These are phyloP conservation scores for Eucidaris tribuloides DNA, from an alignment of 35 echinoderm and acorn worm species.

Conservation along the genomic window DNA sequence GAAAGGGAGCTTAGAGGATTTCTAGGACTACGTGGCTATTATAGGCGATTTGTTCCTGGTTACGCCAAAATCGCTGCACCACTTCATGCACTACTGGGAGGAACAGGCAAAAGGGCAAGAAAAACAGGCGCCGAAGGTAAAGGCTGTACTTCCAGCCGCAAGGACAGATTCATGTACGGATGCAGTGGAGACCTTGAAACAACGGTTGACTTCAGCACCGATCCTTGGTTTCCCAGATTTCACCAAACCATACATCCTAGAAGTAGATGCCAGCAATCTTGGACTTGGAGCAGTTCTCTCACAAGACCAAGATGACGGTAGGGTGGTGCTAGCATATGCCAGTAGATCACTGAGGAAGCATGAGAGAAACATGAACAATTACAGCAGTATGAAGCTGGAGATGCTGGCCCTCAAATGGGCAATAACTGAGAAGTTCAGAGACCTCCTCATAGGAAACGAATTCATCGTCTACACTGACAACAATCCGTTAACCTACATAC, in stretches of 20 bases:
- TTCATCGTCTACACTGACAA: slow-evolving; percentile 75
- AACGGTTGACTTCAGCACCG: slow-evolving; percentile 30
- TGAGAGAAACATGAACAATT: slow-evolving; percentile 75
- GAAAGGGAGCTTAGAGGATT: slow-evolving; percentile 40
- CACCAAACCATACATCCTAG: slow-evolving; percentile 56
- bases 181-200: slow-evolving; percentile 42
- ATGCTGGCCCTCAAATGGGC: slow-evolving; percentile 63
- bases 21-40: slow-evolving; percentile 49
- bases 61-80: slow-evolving; percentile 57
- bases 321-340: slow-evolving; percentile 31
- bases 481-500: slow-evolving; percentile 75
- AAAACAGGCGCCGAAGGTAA: background rate
- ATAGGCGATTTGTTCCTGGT: slow-evolving; percentile 33
- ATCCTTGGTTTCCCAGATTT: slow-evolving; percentile 67
- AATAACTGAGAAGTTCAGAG: slow-evolving; percentile 68
- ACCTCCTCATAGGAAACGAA: slow-evolving; percentile 61
- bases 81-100: slow-evolving; percentile 31
- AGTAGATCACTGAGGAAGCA: slow-evolving; percentile 34
- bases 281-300: slow-evolving; percentile 65
- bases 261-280: slow-evolving; percentile 44
- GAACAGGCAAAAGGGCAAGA: background rate
- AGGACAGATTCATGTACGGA: slow-evolving; percentile 19
- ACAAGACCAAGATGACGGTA: slow-evolving; percentile 27
- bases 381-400: slow-evolving; percentile 85
- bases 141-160: background rate